Base-by-base conservation (phyloP, 2,888 invertebrate species). In the Hydraecia micacea region DNA sequence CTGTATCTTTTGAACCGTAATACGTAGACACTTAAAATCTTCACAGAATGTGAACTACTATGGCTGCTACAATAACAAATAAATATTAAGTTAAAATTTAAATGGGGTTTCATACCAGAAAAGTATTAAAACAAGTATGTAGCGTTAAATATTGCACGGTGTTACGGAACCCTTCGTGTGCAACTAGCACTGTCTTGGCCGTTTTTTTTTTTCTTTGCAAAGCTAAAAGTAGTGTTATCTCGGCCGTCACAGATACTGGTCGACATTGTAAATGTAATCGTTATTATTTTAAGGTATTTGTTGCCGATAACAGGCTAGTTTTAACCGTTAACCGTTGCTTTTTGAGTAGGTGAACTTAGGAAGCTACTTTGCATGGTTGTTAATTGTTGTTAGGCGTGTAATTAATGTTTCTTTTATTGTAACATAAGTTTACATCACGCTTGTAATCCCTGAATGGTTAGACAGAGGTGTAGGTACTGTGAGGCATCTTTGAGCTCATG, bases 261-360 rank as follows among this genome's bases (percentile, higher is more conserved):
- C 63, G 77, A 79, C 77, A 49, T 75, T 77, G 75, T 79, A 72
- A 80, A 78, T 81, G 71, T 87, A 79, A 85, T 87, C 79, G 70
- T 79, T 86, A 65, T 82, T 85, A 87, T 79, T 85, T 68, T 74
- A 76, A 80, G 72, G 73, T 85, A 76, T 82, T 82, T 82, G 72
- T 76, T 75, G 52, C 32, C n/a, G 80, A 87, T 87, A 85, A 77
- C 13, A 49, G 52, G 74, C 80, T 70, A 79, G 75, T 79, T 77
- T 66, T n/a, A 63, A 71, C 78, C 67, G 85, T 84, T 86, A 84
- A 75, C 71, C 62, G 75, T 65, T 74, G 13, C 60, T 60, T 66
- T 71, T 66, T 71, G 25, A 74, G 52, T 58, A 7, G 77, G 39
- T 81, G 52, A 74, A 66, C 58, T 70, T 69, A 78, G 73, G 52